Percentiles rank a stretch among this genome's conserved stretches.
Conservation (phyloP, 2,797 vertebrate species). For the Acanthurus leucopareius region DNA sequence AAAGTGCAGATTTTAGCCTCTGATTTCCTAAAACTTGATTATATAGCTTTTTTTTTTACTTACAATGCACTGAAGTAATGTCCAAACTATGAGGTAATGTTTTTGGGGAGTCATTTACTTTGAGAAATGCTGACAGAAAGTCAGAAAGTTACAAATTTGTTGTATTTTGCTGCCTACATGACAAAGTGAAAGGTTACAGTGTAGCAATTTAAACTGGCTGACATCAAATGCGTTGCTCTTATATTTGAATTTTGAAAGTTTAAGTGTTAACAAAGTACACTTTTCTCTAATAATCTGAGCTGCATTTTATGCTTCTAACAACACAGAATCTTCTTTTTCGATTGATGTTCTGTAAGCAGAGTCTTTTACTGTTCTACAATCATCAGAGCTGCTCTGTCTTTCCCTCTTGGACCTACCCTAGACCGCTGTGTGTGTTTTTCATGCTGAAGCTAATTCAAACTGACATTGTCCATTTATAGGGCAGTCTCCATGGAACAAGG, state of each 20-base stretch:
- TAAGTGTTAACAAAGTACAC: slow-evolving; percentile 19
- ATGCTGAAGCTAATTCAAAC: slow-evolving; percentile 60
- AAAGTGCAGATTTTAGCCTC: slow-evolving; percentile 37
- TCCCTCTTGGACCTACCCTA: slow-evolving; percentile 85
- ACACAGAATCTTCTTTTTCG: slow-evolving; percentile 53
- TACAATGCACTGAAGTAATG: slow-evolving; percentile 15
- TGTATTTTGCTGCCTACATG: slow-evolving; percentile 21
- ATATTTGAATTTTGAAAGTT: slow-evolving; percentile 27
- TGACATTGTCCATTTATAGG: slow-evolving; percentile 56
- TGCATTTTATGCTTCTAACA: slow-evolving; percentile 68
- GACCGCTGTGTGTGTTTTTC: slow-evolving; percentile 72
- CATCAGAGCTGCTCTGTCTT: slow-evolving; percentile 82
- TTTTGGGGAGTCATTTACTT: slow-evolving; percentile 26
- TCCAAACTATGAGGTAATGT: slow-evolving; percentile 19
- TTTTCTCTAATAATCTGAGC: slow-evolving; percentile 43
- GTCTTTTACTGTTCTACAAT: slow-evolving; percentile 78
- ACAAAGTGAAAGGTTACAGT: slow-evolving; percentile 16
- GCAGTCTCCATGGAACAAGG: slow-evolving; percentile 41
- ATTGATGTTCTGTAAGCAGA: slow-evolving; percentile 75
- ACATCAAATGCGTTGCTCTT: slow-evolving; percentile 43
- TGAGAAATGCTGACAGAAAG: slow-evolving; percentile 24
- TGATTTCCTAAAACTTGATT: slow-evolving; percentile 27
- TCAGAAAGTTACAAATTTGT: slow-evolving; percentile 4
- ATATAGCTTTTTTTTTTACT: slow-evolving; percentile 36
- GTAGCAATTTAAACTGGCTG: slow-evolving; percentile 43